phyloP scores from a whole-genome alignment of 2,888 invertebrate species.

The Pycnomerus fuliginosus region DNA sequence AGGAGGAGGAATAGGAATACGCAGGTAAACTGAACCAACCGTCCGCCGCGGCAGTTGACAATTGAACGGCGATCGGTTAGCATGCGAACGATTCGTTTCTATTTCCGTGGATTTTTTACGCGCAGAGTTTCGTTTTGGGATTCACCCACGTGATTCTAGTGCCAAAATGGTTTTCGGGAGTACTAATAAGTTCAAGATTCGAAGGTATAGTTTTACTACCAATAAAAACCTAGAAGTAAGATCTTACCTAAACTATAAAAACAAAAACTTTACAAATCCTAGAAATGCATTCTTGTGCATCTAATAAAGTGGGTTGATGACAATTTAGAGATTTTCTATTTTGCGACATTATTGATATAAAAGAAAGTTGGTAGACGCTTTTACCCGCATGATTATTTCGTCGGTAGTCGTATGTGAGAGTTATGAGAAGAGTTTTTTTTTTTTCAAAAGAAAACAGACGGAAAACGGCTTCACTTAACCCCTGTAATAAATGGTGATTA shows the following conservation, averaged over 20 bases:
- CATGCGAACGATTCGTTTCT: conserved; percentile 13
- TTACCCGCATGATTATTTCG: conserved; percentile 21
- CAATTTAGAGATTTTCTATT: conserved; percentile 13
- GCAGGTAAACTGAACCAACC: conserved; percentile 34
- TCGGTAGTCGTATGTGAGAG: no score
- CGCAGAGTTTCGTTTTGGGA: conserved; percentile 5
- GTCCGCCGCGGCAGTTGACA: conserved; percentile 39
- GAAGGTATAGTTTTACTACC: conserved; percentile 50
- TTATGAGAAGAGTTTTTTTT: no score
- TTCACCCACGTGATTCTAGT: no score
- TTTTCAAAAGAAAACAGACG: no score
- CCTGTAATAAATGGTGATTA: no score
- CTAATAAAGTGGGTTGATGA: conserved; percentile 14
- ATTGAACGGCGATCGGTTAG: conserved; percentile 30
- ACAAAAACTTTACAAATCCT: conserved; percentile 8
- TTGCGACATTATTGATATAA: conserved; percentile 18
- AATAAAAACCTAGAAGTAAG: conserved; percentile 4
- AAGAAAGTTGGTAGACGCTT: conserved; percentile 25
- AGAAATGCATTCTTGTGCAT: conserved; percentile 1
- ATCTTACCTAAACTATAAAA: conserved; percentile 1
- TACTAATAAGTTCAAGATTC: conserved; percentile 58
- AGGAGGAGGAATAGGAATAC: conserved; percentile 36
- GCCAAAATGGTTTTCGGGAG: conserved; percentile 51
- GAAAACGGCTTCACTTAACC: no score
- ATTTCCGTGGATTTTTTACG: conserved; percentile 7